phyloP scores from a whole-genome alignment of 2,888 invertebrate species.

The Hermaeophaga mercurialis region DNA sequence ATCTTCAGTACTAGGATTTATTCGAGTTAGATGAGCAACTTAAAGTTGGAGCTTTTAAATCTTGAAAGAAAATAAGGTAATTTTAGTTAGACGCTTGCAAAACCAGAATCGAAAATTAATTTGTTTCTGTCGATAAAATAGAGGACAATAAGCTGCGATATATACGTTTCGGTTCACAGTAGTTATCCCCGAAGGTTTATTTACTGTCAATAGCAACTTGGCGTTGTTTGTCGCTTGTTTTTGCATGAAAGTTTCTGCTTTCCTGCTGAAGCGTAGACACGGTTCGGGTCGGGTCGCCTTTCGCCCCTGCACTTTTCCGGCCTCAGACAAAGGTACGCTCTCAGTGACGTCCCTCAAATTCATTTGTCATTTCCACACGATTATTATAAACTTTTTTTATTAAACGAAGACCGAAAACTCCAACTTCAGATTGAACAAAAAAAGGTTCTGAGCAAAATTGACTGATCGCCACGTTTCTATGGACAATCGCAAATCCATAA shows the following conservation, averaged over 20 bases:
- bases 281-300: constrained; percentile 28
- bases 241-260: constrained; percentile 30
- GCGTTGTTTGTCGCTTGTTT: constrained; percentile 32
- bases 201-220: constrained; percentile 28
- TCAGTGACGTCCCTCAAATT: constrained; percentile 7
- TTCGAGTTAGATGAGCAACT: no score
- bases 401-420: no score
- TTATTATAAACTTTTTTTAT: no score
- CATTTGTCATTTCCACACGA: no score
- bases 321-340: constrained; percentile 6
- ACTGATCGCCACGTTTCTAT: no score
- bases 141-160: constrained; percentile 23
- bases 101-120: constrained; percentile 9
- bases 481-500: no score
- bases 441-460: no score
- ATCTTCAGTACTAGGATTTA: no score
- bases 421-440: no score
- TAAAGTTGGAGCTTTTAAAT: no score
- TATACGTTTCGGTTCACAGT: constrained; percentile 6
- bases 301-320: constrained; percentile 43
- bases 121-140: constrained; percentile 19
- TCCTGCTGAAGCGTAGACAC: constrained; percentile 28
- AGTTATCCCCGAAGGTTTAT: constrained; percentile 26
- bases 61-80: no score
- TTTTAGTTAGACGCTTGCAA: no score